Conservation (phyloP, 2,888 invertebrate genomes). For the Hemaris fuciformis region DNA sequence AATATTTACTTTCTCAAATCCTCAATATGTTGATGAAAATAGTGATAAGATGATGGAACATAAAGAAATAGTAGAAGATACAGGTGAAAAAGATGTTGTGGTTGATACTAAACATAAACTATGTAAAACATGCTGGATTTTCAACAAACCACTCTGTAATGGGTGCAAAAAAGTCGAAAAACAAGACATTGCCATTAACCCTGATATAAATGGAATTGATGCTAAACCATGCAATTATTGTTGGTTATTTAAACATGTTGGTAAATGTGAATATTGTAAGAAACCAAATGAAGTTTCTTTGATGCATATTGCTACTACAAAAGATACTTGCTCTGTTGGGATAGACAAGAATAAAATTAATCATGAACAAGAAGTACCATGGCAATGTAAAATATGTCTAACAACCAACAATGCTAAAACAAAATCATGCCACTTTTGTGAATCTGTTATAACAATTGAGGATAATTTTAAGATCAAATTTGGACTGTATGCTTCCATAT, state of each 20-base stretch:
- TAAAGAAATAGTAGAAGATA: background rate
- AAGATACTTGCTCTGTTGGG: background rate
- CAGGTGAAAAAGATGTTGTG: background rate
- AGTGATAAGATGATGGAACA: background rate
- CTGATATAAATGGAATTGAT: background rate
- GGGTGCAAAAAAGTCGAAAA: slow-evolving; percentile 21
- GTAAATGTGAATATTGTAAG: slow-evolving; percentile 46
- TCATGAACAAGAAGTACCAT: slow-evolving; percentile 20
- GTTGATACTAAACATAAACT: background rate
- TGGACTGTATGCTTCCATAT: slow-evolving; percentile 15
- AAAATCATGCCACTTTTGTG: slow-evolving; percentile 50
- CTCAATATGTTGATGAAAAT: background rate
- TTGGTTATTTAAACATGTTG: slow-evolving; percentile 43
- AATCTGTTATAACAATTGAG: slow-evolving; percentile 21
- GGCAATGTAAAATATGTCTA: slow-evolving; percentile 54
- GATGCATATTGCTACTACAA: background rate
- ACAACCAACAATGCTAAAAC: slow-evolving; percentile 38
- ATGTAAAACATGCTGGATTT: slow-evolving; percentile 39
- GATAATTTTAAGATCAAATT: background rate
- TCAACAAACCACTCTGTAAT: slow-evolving; percentile 32
- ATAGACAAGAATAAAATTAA: background rate
- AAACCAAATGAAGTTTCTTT: slow-evolving; percentile 19
- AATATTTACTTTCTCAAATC: background rate
- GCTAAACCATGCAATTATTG: slow-evolving; percentile 39
- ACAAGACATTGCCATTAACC: background rate